Base-by-base conservation (phyloP, 2,888 invertebrate genomes). In the Spatulosminthurus flaviceps region DNA sequence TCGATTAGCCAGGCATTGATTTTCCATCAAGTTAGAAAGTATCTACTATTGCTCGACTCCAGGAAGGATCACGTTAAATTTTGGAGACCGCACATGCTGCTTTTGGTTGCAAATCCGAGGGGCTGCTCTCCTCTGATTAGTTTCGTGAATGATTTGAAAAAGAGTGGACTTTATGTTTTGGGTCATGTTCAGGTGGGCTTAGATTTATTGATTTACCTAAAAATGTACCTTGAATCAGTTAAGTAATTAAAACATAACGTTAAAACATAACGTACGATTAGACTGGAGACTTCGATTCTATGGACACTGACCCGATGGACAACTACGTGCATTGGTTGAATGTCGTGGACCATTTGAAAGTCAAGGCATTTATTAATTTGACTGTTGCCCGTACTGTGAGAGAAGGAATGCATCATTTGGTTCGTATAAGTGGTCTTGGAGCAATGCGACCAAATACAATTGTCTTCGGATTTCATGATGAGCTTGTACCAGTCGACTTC, bases 1-100 rank as follows among this genome's bases (percentile, higher is more conserved):
- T 97, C 96, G 77, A 96, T 99, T 85, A 96, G 97, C 22, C 99
- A 99, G 89, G 98, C 99, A n/a, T 90, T 99, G 26, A 98, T 99
- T 87, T 99, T 99, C 88, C 98, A 99, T 87, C 97, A 98, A 91
- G 96, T 97, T 11, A 91, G 99, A 64, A 99, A 99, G 88, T 99
- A 99, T 89, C 90, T 99, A 13, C 89, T 99, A 0, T 92, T 99
- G 88, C 88, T 99, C 87, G 99, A 99, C 88, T 94, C 95, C 0
- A 92, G 99, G 0, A 97, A 99, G 84, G 95, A 97, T 87, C 99
- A 99, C 88, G 98, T 99, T 1, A 98, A 98, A 89, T 99, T 97
- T 89, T 99, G 99, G 99, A 78, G 84, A 70, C 98, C 98, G 0
- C 98, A 99, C 90, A 94, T 99, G 89, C 88, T 99, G 78, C 89